Base-by-base conservation (phyloP, 2,797 vertebrate species). In the Falco concolor region DNA sequence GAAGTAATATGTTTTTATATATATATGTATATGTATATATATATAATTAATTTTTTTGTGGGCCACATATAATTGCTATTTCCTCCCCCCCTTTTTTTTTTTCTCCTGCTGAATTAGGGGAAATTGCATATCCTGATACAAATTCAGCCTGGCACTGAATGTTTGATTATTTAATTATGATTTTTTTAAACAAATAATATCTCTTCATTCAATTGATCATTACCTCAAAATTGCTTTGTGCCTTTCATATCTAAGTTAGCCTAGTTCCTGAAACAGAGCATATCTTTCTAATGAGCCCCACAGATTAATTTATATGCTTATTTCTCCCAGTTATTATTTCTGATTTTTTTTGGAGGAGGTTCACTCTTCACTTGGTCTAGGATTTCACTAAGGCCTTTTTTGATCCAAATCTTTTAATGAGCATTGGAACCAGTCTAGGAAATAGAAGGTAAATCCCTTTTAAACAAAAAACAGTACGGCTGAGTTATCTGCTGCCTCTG, bases 401-500 rank as follows among this genome's bases (percentile, higher is more conserved):
- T 60, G 20, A 86, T 84, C 40, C 70, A 34, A 0, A 73, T 69
- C 50, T 90, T 95, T 91, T 95, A 94, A 96, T 95, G 27, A 93
- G 60, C 13, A 3, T 60, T 84, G 77, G 77, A 96, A 93, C n/a
- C n/a, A 50, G 52, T 23, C 38, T 88, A 79, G 61, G 67, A 95
- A 94, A 74, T 44, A 92, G 89, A 91, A 92, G 16, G 69, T 84
- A 91, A 97, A 94, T 93, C 19, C n/a, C 44, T 91, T 96, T 93
- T 63, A 90, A 95, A 93, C 52, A 89, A 83, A 83, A 92, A 91
- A 68, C 69, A 80, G 60, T 67, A 44, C 38, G 70, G 25, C 65
- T 61, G 42, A 84, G 28, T 90, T 89, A 56, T 49, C 54, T 87
- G 16, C 90, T 79, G 68, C 47, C 60, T 94, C 63, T 87, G 68